Base-by-base conservation (phyloP, 2,797 vertebrate species). In the Siniperca scherzeri region DNA sequence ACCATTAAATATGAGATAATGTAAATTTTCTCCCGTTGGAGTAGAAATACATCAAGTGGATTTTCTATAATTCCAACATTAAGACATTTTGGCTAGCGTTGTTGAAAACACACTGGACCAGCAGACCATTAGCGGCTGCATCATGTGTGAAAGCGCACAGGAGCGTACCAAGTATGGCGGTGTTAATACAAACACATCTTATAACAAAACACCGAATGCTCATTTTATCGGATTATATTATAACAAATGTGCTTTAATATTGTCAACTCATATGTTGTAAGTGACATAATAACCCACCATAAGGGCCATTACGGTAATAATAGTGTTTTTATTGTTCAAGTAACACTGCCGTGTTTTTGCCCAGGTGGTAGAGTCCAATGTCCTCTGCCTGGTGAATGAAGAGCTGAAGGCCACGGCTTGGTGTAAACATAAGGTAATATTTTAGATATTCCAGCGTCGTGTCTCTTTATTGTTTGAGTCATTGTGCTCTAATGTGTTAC, bases 281-380 rank as follows among this genome's bases (percentile, higher is more conserved):
- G 0, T 36, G 1, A 14, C 25, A 44, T 52, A 5, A 14, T 30
- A 55, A 19, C 1, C 4, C 3, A 48, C 3, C 0, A 42, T 1
- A 13, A 30, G 0, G 0, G 7, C 0, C 0, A 38, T 4, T 3
- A 27, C 3, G 0, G 1, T 1, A 59, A 14, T 64, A 12, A 30
- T 1, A 2, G 5, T 48, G 9, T 57, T 36, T 27, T n/a, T 19
- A 36, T 50, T 25, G 16, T 40, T 74, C 1, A 27, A 38, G 50
- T 27, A 0, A 17, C 69, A 74, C 46, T 48, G 7, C 53, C 14
- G 5, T 40, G 13, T 46, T 48, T 19, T 48, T 19, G 5, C 14
- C 6, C 2, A 89, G 48, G 90, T 96, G 94, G 96, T 94, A 89
- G 7, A 85, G 78, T 92, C 95, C 94, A 48, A 85, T 92, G 95